These are phyloP conservation scores for Colletes gigas DNA, from an alignment of 1,140 invertebrate genomes.

Conservation along the genomic window DNA sequence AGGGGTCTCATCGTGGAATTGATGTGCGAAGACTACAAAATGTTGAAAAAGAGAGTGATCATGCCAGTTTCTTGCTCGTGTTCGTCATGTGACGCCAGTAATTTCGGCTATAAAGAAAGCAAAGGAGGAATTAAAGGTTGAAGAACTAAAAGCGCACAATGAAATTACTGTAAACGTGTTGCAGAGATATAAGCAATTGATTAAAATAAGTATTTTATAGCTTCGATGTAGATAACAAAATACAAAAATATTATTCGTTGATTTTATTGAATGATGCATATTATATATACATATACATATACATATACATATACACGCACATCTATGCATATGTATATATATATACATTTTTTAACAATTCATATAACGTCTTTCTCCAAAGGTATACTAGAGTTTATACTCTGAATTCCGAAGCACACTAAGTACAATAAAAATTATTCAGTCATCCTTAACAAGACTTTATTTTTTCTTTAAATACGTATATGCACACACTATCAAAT, in stretches of 20 bases:
- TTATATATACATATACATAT: neutral
- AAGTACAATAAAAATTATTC: slow-evolving; percentile 43
- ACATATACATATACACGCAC: neutral
- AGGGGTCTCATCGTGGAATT: slow-evolving; percentile 78
- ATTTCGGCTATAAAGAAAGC: slow-evolving; percentile 1
- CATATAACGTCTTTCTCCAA: slow-evolving; percentile 15
- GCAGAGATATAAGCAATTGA: too few relatives aligned
- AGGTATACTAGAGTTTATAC: slow-evolving; percentile 15
- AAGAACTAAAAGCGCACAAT: neutral
- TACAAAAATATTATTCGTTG: slow-evolving; percentile 42
- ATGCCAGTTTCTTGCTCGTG: slow-evolving; percentile 82
- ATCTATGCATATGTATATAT: neutral
- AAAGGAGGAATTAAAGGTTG: slow-evolving; percentile 21
- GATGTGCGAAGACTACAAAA: slow-evolving; percentile 81
- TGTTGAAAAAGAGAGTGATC: slow-evolving; percentile 78
- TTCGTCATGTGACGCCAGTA: neutral
- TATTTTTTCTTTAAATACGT: neutral
- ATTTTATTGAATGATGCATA: slow-evolving; percentile 31
- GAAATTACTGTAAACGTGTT: neutral
- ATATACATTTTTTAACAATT: slow-evolving; percentile 28
- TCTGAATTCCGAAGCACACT: slow-evolving; percentile 11
- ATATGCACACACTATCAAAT: neutral
- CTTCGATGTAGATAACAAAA: neutral
- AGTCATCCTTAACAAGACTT: slow-evolving; percentile 32
- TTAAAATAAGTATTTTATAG: neutral